Conservation (phyloP, 2,797 vertebrate genomes). For the Galaxias olidus region DNA sequence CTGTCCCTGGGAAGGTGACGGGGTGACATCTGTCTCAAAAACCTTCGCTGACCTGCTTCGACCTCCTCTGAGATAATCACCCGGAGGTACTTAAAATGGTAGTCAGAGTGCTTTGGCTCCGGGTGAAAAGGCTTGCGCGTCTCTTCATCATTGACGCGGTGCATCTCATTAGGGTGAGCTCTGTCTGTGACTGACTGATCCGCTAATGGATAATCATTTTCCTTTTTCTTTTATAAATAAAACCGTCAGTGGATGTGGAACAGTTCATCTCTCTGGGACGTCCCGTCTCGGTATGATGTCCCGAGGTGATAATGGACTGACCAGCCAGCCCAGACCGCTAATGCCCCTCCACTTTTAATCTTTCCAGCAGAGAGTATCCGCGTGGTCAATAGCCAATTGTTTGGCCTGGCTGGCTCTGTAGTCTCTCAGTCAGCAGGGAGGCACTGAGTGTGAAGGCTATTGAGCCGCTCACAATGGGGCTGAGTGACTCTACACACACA, state of each 20-base stretch:
- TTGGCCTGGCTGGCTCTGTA: conserved; percentile 9
- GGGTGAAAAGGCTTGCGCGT: neutral
- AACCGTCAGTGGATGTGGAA: neutral
- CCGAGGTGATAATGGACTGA: conserved; percentile 1
- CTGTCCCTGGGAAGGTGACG: neutral
- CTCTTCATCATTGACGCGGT: neutral
- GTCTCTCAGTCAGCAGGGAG: conserved; percentile 9
- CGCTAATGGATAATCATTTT: too few species aligned
- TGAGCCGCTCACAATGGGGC: neutral
- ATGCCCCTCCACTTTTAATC: neutral
- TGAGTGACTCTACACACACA: neutral
- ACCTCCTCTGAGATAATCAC: neutral
- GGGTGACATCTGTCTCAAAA: neutral
- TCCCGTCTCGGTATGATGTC: neutral
- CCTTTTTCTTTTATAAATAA: too few species aligned
- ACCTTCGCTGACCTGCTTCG: neutral
- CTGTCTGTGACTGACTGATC: too few species aligned
- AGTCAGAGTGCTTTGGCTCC: too few species aligned
- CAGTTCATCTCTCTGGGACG: neutral
- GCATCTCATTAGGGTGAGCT: neutral
- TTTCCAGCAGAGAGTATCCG: conserved; percentile 5
- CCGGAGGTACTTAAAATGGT: neutral
- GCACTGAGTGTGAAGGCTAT: conserved; percentile 7
- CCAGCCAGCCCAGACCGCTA: conserved; percentile 4
- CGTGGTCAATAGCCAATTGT: neutral